Evolutionary conservation across 2,888 invertebrate species (phyloP).

Genomic region (Emmelina monodactyla): DNA sequence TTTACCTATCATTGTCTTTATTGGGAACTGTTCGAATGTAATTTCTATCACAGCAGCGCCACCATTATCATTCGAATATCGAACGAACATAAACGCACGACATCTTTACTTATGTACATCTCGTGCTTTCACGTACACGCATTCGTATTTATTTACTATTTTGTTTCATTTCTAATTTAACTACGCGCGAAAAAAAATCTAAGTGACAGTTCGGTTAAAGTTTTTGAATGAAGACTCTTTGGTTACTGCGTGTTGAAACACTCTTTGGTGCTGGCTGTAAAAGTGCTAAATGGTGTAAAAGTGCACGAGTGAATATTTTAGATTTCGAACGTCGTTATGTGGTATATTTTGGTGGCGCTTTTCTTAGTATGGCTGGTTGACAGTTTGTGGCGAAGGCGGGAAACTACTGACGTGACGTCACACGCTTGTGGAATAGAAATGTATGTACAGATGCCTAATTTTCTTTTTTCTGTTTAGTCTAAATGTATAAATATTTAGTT

Average conservation of each 20-base stretch:
- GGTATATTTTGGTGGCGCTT: conserved; percentile 46
- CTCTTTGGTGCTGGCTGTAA: too few species aligned
- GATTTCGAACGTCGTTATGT: too few species aligned
- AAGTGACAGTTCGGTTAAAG: too few species aligned
- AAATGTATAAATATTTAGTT: too few species aligned
- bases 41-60: not conserved
- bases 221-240: too few species aligned
- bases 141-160: conserved; percentile 19
- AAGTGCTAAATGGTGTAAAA: too few species aligned
- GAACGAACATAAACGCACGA: conserved; percentile 14
- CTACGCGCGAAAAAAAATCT: too few species aligned
- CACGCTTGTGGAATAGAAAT: conserved; percentile 31
- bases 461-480: too few species aligned
- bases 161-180: conserved; percentile 14
- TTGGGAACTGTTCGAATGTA: not conserved
- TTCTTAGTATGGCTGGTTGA: conserved; percentile 55
- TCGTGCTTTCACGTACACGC: conserved; percentile 33
- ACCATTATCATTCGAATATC: not conserved
- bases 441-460: not conserved
- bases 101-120: conserved; percentile 24
- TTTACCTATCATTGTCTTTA: too few species aligned
- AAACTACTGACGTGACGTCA: conserved; percentile 32
- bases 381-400: conserved; percentile 52
- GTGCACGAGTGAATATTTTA: too few species aligned
- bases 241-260: too few species aligned